Evolutionary conservation across 2,113 vertebrate genomes (phyloP).

Genomic region (Carettochelys insculpta): DNA sequence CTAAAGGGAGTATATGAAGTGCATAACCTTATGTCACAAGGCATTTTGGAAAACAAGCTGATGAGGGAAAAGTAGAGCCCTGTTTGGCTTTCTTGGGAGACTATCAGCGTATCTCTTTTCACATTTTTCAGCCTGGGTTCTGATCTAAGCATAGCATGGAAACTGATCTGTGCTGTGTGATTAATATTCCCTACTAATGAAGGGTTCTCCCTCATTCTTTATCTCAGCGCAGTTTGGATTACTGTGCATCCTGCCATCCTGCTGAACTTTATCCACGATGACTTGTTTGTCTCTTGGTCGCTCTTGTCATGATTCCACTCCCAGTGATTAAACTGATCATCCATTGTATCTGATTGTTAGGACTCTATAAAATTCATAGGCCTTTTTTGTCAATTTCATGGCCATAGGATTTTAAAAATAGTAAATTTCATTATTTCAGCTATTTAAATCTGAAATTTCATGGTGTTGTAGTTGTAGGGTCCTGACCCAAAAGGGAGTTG

Average conservation of each 20-base stretch:
- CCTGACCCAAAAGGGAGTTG: too few relatives aligned
- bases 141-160: not conserved
- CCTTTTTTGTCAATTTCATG: too few relatives aligned
- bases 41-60: slow-evolving; percentile 34
- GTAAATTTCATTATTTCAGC: too few relatives aligned
- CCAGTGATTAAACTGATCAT: not conserved
- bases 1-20: not conserved
- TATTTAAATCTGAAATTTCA: too few relatives aligned
- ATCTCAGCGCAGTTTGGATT: not conserved
- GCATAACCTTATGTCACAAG: slow-evolving; percentile 43
- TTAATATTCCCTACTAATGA: slow-evolving; percentile 46
- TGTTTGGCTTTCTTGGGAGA: slow-evolving; percentile 65
- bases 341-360: not conserved
- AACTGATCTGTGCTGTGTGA: slow-evolving; percentile 42
- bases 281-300: not conserved
- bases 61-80: slow-evolving; percentile 52
- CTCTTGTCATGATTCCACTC: slow-evolving; percentile 14
- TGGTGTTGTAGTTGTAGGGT: too few relatives aligned
- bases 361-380: too few relatives aligned
- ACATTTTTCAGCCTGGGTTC: slow-evolving; percentile 25
- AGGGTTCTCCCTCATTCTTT: not conserved
- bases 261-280: not conserved
- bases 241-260: not conserved
- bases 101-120: slow-evolving; percentile 47
- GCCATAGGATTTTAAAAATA: too few relatives aligned